Percentiles rank a stretch among this genome's conserved stretches.
These are phyloP conservation scores for Tapirus indicus DNA, from an alignment of 2,797 vertebrate species.

Conservation along the genomic window DNA sequence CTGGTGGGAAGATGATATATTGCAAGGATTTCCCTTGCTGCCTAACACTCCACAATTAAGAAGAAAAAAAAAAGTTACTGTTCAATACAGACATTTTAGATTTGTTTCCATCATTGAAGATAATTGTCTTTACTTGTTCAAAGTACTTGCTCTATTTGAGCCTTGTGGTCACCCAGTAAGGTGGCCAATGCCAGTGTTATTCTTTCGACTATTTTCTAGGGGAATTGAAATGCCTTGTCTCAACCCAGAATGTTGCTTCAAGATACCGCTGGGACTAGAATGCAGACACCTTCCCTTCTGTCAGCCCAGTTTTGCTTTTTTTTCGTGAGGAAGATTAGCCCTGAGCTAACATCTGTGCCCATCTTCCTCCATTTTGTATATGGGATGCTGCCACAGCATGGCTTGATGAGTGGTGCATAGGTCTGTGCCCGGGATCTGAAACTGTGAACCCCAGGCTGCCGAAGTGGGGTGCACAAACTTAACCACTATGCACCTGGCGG, in stretches of 20 bases:
- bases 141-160: background rate
- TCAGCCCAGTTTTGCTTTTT: background rate
- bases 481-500: too few species aligned
- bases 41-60: too few species aligned
- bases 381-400: too few species aligned
- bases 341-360: too few species aligned
- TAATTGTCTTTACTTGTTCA: background rate
- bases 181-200: background rate
- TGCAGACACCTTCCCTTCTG: background rate
- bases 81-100: rapidly evolving
- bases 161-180: background rate
- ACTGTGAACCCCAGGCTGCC: too few species aligned
- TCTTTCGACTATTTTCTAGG: background rate
- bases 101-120: background rate
- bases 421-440: too few species aligned
- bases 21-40: background rate
- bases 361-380: too few species aligned
- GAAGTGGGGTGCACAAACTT: too few species aligned
- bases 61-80: background rate
- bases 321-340: too few species aligned
- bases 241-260: too few species aligned
- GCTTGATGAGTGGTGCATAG: too few species aligned
- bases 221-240: background rate
- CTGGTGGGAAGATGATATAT: background rate
- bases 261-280: background rate